Conservation (phyloP, 2,797 vertebrate species). For the Sebastes nivosus region DNA sequence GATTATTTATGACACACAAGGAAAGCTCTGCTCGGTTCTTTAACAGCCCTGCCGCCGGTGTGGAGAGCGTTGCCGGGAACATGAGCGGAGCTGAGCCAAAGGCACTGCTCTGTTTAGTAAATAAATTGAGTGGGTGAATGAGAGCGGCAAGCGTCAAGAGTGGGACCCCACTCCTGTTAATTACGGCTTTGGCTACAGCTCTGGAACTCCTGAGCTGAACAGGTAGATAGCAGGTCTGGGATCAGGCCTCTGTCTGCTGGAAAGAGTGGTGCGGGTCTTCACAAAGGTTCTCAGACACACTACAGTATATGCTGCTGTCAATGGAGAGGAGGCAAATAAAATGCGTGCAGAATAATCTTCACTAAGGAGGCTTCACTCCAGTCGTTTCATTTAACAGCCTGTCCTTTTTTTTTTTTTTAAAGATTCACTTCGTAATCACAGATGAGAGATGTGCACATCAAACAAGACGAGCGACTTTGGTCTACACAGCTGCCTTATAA, state of each 20-base stretch:
- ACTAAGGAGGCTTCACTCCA: slow-evolving; percentile 73
- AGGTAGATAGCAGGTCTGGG: slow-evolving; percentile 46
- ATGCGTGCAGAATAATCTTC: slow-evolving; percentile 63
- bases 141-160: slow-evolving; percentile 57
- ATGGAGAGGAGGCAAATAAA: slow-evolving; percentile 69
- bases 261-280: slow-evolving; percentile 11
- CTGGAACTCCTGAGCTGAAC: slow-evolving; percentile 49
- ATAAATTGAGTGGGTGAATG: slow-evolving; percentile 81
- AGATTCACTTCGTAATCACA: slow-evolving; percentile 81
- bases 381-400: slow-evolving; percentile 80
- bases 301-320: slow-evolving; percentile 52
- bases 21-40: slow-evolving; percentile 60
- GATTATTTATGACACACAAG: slow-evolving; percentile 70
- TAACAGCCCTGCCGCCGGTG: slow-evolving; percentile 51
- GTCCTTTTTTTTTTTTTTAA: slow-evolving; percentile 60
- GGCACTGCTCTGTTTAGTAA: slow-evolving; percentile 69
- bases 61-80: slow-evolving; percentile 55
- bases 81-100: slow-evolving; percentile 47
- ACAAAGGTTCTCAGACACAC: slow-evolving; percentile 29
- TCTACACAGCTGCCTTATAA: slow-evolving; percentile 82
- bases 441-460: slow-evolving; percentile 83
- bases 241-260: slow-evolving; percentile 19
- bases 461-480: slow-evolving; percentile 80
- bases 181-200: slow-evolving; percentile 62
- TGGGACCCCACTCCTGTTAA: slow-evolving; percentile 74